Evolutionary conservation across 2,113 vertebrate species (phyloP).

Genomic region (Progne subis): DNA sequence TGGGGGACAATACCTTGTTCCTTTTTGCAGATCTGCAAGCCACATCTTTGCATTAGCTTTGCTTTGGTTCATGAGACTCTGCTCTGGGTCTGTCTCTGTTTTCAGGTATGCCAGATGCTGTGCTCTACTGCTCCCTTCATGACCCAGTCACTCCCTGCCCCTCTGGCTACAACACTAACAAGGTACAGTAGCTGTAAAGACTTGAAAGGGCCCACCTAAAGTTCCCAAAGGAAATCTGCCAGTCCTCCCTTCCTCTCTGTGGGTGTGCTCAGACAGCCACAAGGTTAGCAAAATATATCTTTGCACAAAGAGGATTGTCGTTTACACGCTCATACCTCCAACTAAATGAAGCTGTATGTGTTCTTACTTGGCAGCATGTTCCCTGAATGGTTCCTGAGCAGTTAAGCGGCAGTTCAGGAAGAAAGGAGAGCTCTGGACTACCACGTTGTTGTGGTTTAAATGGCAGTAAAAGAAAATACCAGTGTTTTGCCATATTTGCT

Average conservation of each 20-base stretch:
- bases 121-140: conserved; percentile 89
- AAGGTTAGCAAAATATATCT: background rate
- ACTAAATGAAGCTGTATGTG: background rate
- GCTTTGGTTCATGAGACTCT: background rate
- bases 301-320: background rate
- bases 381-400: background rate
- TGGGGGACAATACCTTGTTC: background rate
- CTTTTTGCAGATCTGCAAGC: background rate
- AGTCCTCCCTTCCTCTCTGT: background rate
- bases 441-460: background rate
- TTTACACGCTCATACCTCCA: background rate
- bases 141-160: conserved; percentile 82
- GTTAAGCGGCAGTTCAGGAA: background rate
- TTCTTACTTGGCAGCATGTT: background rate
- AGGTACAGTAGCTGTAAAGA: conserved; percentile 76
- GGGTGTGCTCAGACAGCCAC: background rate
- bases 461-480: background rate
- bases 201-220: background rate
- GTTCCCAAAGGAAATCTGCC: background rate
- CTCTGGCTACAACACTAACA: conserved; percentile 88
- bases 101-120: conserved; percentile 85
- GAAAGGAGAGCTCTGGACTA: background rate
- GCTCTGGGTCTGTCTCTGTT: background rate
- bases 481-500: background rate
- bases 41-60: background rate